Evolutionary conservation across 1,140 invertebrate species (phyloP), one percentile per base, ranked within the genome.

Genomic region (Hormaphis cornu): DNA sequence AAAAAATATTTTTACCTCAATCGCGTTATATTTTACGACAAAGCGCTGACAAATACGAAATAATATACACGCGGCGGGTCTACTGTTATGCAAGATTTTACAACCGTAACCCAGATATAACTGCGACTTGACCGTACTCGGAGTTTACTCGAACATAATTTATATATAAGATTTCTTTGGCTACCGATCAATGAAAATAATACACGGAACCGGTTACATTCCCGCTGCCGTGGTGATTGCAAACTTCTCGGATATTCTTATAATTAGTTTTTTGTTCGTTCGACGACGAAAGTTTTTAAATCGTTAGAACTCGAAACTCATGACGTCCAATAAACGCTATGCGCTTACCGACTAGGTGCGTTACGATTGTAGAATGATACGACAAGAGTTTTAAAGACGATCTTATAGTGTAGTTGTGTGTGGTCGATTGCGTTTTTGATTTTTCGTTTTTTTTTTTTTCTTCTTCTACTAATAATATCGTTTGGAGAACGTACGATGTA

Each of bases 81-180:
- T 58, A 58, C 33, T 58, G 54, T 58, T 58, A 58, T 58, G 20
- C n/a, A 58, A 58, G 18, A 37, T 16, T 24, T n/a, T n/a, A n/a
- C n/a, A n/a, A n/a, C n/a, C 20, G 24, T 58, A 58, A 58, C 54
- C 54, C 40, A 58, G 20, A 58, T 58, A 18, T 24, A n/a, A n/a
- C n/a, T n/a, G n/a, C n/a, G n/a, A n/a, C n/a, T n/a, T n/a, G n/a
- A n/a, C n/a, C n/a, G n/a, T n/a, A n/a, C n/a, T n/a, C n/a, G n/a
- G n/a, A n/a, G n/a, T n/a, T n/a, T n/a, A n/a, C 54, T 58, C 1
- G 7, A 37, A n/a, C n/a, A 42, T 42, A n/a, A 1, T 5, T 42
- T n/a, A 0, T 35, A 24, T 56, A 56, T 56, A 22, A 3, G 37
- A 40, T 58, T 40, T n/a, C 33, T 40, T 35, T 16, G 14, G 24